Conservation (phyloP, 1,140 invertebrate species). For the Lysiphlebus fabarum region DNA sequence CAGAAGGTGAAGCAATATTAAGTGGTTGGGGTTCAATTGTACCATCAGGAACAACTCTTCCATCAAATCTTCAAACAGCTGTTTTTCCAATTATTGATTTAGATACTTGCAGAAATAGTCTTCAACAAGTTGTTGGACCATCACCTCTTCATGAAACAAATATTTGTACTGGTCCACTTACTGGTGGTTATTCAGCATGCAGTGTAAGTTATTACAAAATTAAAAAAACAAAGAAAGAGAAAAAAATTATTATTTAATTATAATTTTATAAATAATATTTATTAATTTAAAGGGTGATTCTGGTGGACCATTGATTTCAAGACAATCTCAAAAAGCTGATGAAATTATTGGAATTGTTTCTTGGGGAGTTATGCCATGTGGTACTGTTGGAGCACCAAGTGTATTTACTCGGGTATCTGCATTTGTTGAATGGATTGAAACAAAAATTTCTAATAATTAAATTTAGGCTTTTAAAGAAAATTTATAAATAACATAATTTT, state of each 20-base stretch:
- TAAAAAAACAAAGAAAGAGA: not conserved
- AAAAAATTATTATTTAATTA: not conserved
- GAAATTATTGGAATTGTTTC: conserved; percentile 68
- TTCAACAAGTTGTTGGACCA: conserved; percentile 35
- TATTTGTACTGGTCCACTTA: conserved; percentile 54
- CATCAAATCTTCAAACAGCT: conserved; percentile 47
- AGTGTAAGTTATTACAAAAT: conserved; percentile 24
- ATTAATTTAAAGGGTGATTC: conserved; percentile 58
- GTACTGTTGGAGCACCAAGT: conserved; percentile 61
- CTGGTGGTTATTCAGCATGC: conserved; percentile 52
- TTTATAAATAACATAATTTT: too few species aligned
- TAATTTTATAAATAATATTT: not conserved
- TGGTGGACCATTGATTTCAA: conserved; percentile 62
- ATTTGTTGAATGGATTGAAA: conserved; percentile 54
- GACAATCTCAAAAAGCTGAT: conserved; percentile 13
- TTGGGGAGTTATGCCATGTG: conserved; percentile 72
- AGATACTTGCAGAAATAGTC: conserved; percentile 38
- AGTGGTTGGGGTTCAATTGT: conserved; percentile 55
- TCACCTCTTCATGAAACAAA: conserved; percentile 51
- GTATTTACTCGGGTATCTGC: conserved; percentile 67
- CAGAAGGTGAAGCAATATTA: conserved; percentile 48
- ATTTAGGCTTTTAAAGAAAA: too few species aligned
- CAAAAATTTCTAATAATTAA: not conserved
- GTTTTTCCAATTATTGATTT: conserved; percentile 51
- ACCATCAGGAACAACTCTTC: conserved; percentile 40